Percentiles rank a stretch among this genome's conserved stretches.
These are phyloP conservation scores for Tolmerus cingulatus DNA, from an alignment of 2,888 invertebrate species.

Conservation along the genomic window DNA sequence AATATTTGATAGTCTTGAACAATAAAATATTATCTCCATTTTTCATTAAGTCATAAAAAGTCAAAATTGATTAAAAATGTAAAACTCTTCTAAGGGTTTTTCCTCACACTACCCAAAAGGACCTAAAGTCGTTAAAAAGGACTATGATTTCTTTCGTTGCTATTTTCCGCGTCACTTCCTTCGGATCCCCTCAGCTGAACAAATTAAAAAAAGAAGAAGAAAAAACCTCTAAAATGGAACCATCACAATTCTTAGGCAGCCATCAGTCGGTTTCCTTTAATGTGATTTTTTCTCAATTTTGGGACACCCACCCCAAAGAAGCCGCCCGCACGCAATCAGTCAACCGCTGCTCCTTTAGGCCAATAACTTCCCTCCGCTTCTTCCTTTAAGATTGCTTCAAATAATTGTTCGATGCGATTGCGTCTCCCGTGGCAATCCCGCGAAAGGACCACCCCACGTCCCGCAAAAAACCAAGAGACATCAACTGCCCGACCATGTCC, in stretches of 20 bases:
- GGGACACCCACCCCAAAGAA: background rate
- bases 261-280: constrained; percentile 10
- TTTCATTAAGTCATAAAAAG: background rate
- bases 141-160: background rate
- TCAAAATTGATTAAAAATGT: background rate
- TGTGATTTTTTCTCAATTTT: constrained; percentile 25
- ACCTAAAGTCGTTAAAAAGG: background rate
- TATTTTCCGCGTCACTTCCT: background rate
- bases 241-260: constrained; percentile 11
- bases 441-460: background rate
- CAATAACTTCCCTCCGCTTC: background rate
- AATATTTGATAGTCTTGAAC: no score
- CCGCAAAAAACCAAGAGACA: constrained; percentile 14
- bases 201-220: background rate
- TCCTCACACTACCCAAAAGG: background rate
- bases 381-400: constrained; percentile 22
- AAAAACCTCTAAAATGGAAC: background rate
- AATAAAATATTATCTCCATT: background rate
- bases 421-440: background rate
- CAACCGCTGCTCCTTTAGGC: constrained; percentile 1
- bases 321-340: background rate
- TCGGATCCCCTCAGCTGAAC: background rate
- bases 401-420: constrained; percentile 47
- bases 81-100: background rate
- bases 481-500: constrained; percentile 42